Evolutionary conservation across 1,140 invertebrate genomes (phyloP).

Genomic region (Scaptodrosophila lebanonensis): DNA sequence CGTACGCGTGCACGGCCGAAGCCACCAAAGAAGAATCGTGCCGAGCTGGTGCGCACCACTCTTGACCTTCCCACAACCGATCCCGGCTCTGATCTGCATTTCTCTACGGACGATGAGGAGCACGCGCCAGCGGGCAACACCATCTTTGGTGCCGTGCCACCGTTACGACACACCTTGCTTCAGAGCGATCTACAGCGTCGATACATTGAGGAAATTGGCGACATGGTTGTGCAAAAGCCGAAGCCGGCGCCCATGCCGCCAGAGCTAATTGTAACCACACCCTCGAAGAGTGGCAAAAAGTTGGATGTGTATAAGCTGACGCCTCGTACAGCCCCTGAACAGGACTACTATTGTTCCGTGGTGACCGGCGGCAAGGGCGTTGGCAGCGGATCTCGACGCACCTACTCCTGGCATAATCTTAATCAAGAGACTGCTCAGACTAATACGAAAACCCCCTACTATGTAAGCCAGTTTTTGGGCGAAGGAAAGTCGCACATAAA

Average conservation of each 20-base stretch:
- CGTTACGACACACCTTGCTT: constrained; percentile 50
- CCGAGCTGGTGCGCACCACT: constrained; percentile 65
- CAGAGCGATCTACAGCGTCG: constrained; percentile 69
- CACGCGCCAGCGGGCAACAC: constrained; percentile 37
- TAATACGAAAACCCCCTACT: constrained; percentile 23
- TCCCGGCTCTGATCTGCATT: constrained; percentile 79
- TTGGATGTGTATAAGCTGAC: constrained; percentile 54
- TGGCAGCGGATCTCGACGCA: constrained; percentile 35
- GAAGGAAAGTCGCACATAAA: constrained; percentile 34
- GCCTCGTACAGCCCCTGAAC: constrained; percentile 46
- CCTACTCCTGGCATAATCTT: constrained; percentile 76
- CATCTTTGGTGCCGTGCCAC: constrained; percentile 51
- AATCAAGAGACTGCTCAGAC: constrained; percentile 33
- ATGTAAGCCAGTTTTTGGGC: too few relatives aligned
- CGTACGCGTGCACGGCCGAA: constrained; percentile 51
- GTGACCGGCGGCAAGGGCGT: constrained; percentile 10
- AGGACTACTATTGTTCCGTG: constrained; percentile 8
- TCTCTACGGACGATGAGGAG: constrained; percentile 78
- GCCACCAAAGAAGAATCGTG: constrained; percentile 48
- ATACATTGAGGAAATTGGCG: constrained; percentile 65
- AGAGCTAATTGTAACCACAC: constrained; percentile 72
- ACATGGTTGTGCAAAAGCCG: constrained; percentile 55
- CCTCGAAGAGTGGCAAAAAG: constrained; percentile 49
- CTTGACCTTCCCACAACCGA: constrained; percentile 79
- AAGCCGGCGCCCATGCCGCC: constrained; percentile 64